Evolutionary conservation across 2,113 vertebrate species (phyloP).

Genomic region (Periophthalmodon schlosseri): DNA sequence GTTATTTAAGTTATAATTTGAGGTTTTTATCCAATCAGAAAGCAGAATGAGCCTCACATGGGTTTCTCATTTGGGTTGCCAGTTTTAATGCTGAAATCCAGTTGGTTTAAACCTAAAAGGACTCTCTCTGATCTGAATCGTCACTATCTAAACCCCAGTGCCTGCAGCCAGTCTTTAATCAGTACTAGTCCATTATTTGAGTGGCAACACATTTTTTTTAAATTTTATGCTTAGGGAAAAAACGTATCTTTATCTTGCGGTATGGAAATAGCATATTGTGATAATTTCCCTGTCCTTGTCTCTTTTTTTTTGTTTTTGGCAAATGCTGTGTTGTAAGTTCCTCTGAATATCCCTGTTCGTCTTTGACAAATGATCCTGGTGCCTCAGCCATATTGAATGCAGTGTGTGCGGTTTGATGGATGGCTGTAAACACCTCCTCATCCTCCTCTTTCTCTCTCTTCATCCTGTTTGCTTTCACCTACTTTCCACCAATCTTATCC

Average conservation of each 20-base stretch:
- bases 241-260: not conserved
- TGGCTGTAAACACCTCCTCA: constrained; percentile 56
- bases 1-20: no score
- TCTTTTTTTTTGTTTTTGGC: not conserved
- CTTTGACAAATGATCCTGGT: constrained; percentile 38
- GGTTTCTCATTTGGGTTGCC: no score
- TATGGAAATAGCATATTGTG: not conserved
- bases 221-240: not conserved
- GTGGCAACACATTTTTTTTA: no score
- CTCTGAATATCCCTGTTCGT: constrained; percentile 10
- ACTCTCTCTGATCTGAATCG: no score
- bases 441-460: constrained; percentile 18
- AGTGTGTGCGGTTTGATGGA: constrained; percentile 59
- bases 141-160: no score
- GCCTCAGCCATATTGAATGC: constrained; percentile 37
- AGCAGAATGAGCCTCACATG: no score
- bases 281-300: not conserved
- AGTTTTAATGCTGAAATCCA: no score
- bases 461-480: constrained; percentile 20
- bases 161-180: no score
- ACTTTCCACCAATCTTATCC: constrained; percentile 4
- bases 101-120: no score
- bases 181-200: no score
- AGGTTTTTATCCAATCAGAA: no score
- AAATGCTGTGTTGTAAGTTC: not conserved